A percentile compares a stretch with the other conserved stretches of the same genome.
phyloP scores from a whole-genome alignment of 2,888 invertebrate species.

The Tolmerus cingulatus region DNA sequence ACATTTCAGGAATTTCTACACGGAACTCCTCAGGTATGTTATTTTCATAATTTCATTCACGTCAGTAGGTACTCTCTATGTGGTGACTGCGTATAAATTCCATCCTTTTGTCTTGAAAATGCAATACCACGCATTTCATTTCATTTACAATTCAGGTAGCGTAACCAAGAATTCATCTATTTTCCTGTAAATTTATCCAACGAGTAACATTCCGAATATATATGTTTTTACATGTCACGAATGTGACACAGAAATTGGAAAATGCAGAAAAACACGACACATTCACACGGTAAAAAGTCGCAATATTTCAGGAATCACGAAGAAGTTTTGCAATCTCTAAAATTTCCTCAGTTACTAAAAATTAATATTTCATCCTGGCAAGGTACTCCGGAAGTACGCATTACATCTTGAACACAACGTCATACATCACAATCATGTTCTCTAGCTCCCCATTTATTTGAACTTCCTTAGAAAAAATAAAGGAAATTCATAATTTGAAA shows the following conservation, averaged over 20 bases:
- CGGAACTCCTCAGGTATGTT: background rate
- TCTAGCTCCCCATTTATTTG: background rate
- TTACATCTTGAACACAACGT: background rate
- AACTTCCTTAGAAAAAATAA: background rate
- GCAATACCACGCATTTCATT: background rate
- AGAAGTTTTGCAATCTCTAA: background rate
- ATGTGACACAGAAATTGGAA: background rate
- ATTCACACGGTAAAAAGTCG: background rate
- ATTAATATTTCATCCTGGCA: background rate
- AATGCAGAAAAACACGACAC: background rate
- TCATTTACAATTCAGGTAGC: background rate
- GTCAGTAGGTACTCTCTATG: background rate
- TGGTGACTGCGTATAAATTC: background rate
- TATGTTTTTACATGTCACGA: background rate
- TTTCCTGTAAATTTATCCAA: background rate
- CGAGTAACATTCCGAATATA: background rate
- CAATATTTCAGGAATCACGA: background rate
- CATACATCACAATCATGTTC: constrained; percentile 20
- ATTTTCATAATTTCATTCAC: background rate
- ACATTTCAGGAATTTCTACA: background rate
- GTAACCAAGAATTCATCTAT: background rate
- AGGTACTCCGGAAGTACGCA: background rate
- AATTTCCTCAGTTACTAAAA: background rate
- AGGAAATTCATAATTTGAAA: constrained; percentile 3
- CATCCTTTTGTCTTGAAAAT: background rate